These are phyloP conservation scores for Equus przewalskii DNA, from an alignment of 2,113 vertebrate genomes.

Conservation along the genomic window DNA sequence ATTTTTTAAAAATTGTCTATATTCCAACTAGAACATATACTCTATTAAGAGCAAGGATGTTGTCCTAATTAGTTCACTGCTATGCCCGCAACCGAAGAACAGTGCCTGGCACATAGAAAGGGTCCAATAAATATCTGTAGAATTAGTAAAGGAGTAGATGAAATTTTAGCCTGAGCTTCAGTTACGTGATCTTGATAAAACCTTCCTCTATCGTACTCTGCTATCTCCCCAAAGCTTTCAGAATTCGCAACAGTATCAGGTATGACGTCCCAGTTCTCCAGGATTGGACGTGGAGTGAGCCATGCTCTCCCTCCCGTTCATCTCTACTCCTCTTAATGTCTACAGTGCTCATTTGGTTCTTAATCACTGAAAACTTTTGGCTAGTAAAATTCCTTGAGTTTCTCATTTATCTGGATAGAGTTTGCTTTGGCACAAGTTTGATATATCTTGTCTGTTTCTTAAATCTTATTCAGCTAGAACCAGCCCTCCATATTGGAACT, in stretches of 20 bases:
- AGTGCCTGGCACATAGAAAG: neutral
- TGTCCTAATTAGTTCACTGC: neutral
- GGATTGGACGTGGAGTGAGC: neutral
- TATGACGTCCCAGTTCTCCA: neutral
- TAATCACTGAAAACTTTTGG: neutral
- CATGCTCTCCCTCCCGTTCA: neutral
- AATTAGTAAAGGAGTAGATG: neutral
- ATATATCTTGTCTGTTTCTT: neutral
- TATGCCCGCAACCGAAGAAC: neutral
- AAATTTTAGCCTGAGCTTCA: conserved; percentile 4
- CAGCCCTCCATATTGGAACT: neutral
- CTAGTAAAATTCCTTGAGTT: neutral
- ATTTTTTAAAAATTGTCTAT: neutral
- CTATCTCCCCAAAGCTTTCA: neutral
- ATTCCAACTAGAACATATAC: neutral
- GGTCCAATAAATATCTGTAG: neutral
- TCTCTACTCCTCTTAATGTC: neutral
- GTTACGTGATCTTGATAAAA: neutral
- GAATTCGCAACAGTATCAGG: neutral
- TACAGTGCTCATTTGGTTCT: neutral
- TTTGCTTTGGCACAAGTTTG: neutral
- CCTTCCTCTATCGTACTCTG: neutral
- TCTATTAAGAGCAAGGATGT: neutral
- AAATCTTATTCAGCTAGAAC: neutral
- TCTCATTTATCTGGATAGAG: neutral